phyloP scores from a whole-genome alignment of 64 coral and sea anemone genomes.

The Orbicella faveolata region DNA sequence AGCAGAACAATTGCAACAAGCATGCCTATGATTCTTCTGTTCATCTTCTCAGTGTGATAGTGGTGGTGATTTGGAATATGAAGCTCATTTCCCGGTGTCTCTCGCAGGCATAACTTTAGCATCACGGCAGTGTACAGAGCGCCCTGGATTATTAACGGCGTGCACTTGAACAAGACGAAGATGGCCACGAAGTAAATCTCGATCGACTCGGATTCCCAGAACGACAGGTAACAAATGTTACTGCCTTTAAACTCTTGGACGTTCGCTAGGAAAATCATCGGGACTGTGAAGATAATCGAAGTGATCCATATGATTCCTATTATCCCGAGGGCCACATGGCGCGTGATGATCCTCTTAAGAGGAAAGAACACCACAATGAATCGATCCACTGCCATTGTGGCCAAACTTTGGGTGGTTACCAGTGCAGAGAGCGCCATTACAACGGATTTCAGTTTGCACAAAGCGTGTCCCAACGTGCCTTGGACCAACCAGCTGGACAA shows the following conservation, averaged over 20 bases:
- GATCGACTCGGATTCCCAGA: not conserved
- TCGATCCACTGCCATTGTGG: slow-evolving; percentile 42
- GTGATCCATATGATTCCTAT: slow-evolving; percentile 29
- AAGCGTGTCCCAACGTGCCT: not conserved
- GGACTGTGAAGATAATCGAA: slow-evolving; percentile 14
- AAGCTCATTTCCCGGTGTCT: slow-evolving; percentile 40
- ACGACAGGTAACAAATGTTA: slow-evolving; percentile 13
- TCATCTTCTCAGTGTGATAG: slow-evolving; percentile 39
- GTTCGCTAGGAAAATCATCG: not conserved
- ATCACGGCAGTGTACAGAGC: slow-evolving; percentile 44
- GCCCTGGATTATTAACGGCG: slow-evolving; percentile 25
- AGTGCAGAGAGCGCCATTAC: slow-evolving; percentile 19
- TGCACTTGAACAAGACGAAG: slow-evolving; percentile 33
- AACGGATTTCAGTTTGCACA: slow-evolving; percentile 24
- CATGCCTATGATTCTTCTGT: slow-evolving; percentile 51
- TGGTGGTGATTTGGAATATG: slow-evolving; percentile 27
- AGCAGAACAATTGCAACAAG: slow-evolving; percentile 33
- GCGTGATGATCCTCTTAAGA: slow-evolving; percentile 35
- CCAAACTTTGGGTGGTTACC: slow-evolving; percentile 47
- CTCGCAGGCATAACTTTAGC: slow-evolving; percentile 49
- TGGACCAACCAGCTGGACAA: slow-evolving; percentile 3
- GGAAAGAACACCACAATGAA: slow-evolving; percentile 58
- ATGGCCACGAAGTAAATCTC: slow-evolving; percentile 29
- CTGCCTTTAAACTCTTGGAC: not conserved
- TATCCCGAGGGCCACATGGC: slow-evolving; percentile 9